A percentile compares a stretch with the other conserved stretches of the same genome.
These are phyloP conservation scores for Synanthedon formicaeformis DNA, from an alignment of 2,888 invertebrate species.

Conservation along the genomic window DNA sequence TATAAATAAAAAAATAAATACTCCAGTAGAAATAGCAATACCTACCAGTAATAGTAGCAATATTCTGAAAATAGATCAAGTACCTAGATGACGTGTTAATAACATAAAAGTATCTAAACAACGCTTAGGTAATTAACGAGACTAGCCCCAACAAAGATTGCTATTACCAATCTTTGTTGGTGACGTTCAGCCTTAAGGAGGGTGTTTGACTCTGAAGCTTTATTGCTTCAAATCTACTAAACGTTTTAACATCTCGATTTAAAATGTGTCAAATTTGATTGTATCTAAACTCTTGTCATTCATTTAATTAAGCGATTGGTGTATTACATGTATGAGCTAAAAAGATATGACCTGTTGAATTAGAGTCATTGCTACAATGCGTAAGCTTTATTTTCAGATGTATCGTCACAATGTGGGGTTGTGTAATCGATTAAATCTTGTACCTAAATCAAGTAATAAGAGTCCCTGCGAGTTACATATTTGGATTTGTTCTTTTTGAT, in stretches of 20 bases:
- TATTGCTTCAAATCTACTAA: not conserved
- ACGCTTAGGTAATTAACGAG: too few relatives aligned
- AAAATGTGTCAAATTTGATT: not conserved
- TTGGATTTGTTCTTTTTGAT: conserved; percentile 26
- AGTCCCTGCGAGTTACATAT: not conserved
- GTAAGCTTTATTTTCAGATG: conserved; percentile 12
- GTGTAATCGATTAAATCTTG: conserved; percentile 8
- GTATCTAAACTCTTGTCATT: not conserved
- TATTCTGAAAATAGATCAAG: too few relatives aligned
- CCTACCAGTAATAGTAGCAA: too few relatives aligned
- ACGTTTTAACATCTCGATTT: not conserved
- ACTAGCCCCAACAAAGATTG: too few relatives aligned
- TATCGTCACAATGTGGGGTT: conserved; percentile 7
- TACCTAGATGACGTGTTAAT: too few relatives aligned
- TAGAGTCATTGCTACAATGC: conserved; percentile 3
- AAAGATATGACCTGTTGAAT: conserved; percentile 4
- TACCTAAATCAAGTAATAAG: conserved; percentile 9
- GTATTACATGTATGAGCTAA: not conserved
- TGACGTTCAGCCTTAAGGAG: too few relatives aligned
- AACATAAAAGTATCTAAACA: too few relatives aligned
- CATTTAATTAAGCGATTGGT: not conserved
- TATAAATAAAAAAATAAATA: too few relatives aligned
- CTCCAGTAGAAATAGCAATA: too few relatives aligned
- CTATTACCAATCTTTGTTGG: too few relatives aligned
- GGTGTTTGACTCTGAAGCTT: too few relatives aligned